These are phyloP conservation scores for Platichthys flesus DNA, from an alignment of 2,113 vertebrate genomes.

Conservation along the genomic window DNA sequence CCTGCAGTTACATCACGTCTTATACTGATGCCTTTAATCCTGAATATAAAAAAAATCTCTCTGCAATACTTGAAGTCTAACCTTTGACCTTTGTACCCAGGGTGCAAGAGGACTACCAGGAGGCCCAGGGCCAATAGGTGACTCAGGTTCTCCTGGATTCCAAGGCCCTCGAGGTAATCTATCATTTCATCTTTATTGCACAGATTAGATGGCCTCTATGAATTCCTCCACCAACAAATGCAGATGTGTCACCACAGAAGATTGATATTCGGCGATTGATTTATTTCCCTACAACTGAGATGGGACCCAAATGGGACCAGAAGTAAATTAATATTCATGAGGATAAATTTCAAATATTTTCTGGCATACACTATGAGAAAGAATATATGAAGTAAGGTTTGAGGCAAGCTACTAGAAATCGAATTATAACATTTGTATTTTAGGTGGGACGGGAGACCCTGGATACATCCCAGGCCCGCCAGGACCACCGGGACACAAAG, in stretches of 20 bases:
- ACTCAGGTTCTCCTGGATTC: slow-evolving; percentile 80
- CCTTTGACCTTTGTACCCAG: slow-evolving; percentile 45
- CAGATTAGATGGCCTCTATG: slow-evolving; percentile 17
- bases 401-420: background rate
- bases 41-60: slow-evolving; percentile 8
- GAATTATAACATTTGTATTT: slow-evolving; percentile 13
- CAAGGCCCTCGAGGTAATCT: slow-evolving; percentile 81
- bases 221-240: slow-evolving; percentile 34
- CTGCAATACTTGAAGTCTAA: background rate
- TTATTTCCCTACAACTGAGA: slow-evolving; percentile 29
- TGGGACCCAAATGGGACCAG: slow-evolving; percentile 9
- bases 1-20: background rate
- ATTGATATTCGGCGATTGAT: slow-evolving; percentile 28
- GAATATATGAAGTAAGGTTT: background rate
- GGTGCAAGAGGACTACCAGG: slow-evolving; percentile 49
- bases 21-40: background rate
- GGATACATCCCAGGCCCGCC: slow-evolving; percentile 39
- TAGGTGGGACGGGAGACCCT: slow-evolving; percentile 63
- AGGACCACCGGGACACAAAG: slow-evolving; percentile 59
- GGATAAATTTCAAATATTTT: background rate
- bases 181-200: slow-evolving; percentile 24
- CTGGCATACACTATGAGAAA: background rate
- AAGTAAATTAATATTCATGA: slow-evolving; percentile 6
- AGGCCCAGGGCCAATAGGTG: slow-evolving; percentile 71
- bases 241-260: slow-evolving; percentile 34